These are phyloP conservation scores for Ceyx melanurus DNA, from an alignment of 2,113 vertebrate genomes.

Conservation along the genomic window DNA sequence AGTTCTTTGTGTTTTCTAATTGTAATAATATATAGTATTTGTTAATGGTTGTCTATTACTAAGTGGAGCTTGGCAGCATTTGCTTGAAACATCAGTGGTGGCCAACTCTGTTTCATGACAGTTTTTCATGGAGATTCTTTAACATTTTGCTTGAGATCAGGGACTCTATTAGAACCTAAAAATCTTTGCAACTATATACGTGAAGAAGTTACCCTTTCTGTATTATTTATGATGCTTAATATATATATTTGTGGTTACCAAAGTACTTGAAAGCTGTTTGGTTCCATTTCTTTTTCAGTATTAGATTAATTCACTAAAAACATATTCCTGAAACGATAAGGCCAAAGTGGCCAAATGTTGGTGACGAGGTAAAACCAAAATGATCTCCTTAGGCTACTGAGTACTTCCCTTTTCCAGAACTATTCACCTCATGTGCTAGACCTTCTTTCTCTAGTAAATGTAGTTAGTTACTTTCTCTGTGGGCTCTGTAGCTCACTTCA, in stretches of 20 bases:
- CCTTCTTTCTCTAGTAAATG: not conserved
- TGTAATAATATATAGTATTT: not conserved
- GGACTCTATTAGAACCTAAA: not conserved
- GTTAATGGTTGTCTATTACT: not conserved
- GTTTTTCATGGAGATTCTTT: not conserved
- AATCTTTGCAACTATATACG: not conserved
- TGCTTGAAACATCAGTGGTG: not conserved
- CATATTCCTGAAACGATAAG: not conserved
- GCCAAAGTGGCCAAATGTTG: not conserved
- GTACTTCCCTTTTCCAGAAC: not conserved
- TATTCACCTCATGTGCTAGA: not conserved
- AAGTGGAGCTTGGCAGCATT: not conserved
- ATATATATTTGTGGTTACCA: not conserved
- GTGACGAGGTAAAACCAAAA: not conserved
- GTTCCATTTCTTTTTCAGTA: not conserved
- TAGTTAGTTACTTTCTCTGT: not conserved
- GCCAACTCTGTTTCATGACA: not conserved
- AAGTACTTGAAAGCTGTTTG: not conserved
- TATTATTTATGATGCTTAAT: not conserved
- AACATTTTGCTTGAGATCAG: not conserved
- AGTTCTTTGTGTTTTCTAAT: not conserved
- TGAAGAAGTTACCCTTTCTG: not conserved
- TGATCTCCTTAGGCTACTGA: not conserved
- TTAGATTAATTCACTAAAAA: not conserved
- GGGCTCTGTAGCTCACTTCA: not conserved